Conservation (phyloP, 1,140 invertebrate genomes). For the Drosophila gunungcola region DNA sequence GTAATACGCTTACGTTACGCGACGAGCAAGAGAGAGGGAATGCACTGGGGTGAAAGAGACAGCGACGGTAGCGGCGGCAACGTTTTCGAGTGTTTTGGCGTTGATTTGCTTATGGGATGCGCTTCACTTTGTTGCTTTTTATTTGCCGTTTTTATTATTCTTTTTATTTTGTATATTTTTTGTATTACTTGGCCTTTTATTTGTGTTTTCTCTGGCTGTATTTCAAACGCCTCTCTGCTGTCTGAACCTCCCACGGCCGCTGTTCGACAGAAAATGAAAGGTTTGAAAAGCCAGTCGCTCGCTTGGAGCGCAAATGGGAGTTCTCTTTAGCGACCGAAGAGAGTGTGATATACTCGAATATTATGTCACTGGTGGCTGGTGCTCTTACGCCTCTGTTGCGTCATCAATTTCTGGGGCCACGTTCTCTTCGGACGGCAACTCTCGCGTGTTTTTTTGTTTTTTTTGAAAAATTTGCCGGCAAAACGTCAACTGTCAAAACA, state of each 20-base stretch:
- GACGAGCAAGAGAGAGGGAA: conserved; percentile 29
- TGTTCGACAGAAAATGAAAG: conserved; percentile 69
- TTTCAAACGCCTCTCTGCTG: conserved; percentile 38
- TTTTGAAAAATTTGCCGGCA: conserved; percentile 63
- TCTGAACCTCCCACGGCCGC: conserved; percentile 72
- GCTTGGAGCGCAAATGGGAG: neutral
- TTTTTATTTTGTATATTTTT: conserved; percentile 9
- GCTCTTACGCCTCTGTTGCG: conserved; percentile 47
- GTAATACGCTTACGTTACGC: conserved; percentile 79
- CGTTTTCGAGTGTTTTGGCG: conserved; percentile 58
- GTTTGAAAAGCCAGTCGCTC: conserved; percentile 3
- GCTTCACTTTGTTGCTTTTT: conserved; percentile 36
- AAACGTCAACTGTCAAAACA: conserved; percentile 75
- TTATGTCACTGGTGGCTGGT: conserved; percentile 39
- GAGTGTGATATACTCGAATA: conserved; percentile 17
- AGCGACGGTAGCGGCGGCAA: conserved; percentile 26
- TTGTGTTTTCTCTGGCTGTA: conserved; percentile 14
- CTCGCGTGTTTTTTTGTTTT: neutral
- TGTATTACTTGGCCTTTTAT: conserved; percentile 9
- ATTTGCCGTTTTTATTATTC: conserved; percentile 2
- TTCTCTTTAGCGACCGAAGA: conserved; percentile 21
- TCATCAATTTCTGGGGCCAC: conserved; percentile 25
- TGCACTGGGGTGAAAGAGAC: conserved; percentile 14
- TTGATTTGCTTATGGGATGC: conserved; percentile 25
- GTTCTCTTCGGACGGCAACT: conserved; percentile 26